A percentile compares a stretch with the other conserved stretches of the same genome.
These are phyloP conservation scores for Polydrusus pterygomalis DNA, from an alignment of 2,888 invertebrate species.

Conservation along the genomic window DNA sequence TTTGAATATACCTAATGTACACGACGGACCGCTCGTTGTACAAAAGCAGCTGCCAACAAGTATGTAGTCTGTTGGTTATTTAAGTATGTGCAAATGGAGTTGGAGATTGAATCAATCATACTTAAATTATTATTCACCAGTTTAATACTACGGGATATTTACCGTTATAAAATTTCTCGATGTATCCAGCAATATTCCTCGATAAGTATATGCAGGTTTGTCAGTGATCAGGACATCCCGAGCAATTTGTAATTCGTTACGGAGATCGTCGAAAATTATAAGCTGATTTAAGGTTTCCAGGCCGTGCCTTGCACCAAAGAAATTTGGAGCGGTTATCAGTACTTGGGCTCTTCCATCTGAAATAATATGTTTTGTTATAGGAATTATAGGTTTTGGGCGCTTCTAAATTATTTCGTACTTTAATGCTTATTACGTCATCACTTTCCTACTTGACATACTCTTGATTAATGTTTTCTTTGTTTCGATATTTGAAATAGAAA, in stretches of 20 bases:
- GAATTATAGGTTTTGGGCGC: too few species aligned
- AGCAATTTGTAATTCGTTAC: conserved; percentile 77
- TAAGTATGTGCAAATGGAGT: neutral
- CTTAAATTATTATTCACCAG: neutral
- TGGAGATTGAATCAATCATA: too few species aligned
- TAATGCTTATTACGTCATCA: too few species aligned
- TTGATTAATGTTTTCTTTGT: too few species aligned
- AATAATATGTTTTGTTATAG: neutral
- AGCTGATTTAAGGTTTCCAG: conserved; percentile 82
- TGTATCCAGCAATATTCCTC: conserved; percentile 86
- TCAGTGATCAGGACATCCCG: conserved; percentile 81
- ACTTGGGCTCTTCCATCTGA: conserved; percentile 74
- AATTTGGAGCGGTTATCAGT: conserved; percentile 75
- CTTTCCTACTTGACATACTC: too few species aligned
- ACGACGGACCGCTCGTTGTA: too few species aligned
- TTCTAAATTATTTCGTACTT: too few species aligned
- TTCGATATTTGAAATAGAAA: too few species aligned
- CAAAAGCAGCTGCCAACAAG: too few species aligned
- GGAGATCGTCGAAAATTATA: conserved; percentile 80
- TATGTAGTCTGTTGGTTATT: too few species aligned
- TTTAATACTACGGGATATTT: neutral
- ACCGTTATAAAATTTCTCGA: conserved; percentile 87
- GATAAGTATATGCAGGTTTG: conserved; percentile 88
- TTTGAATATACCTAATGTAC: too few species aligned
- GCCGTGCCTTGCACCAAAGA: conserved; percentile 81